A percentile compares a stretch with the other conserved stretches of the same genome.
Conservation (phyloP, 2,113 vertebrate species). For the Proteles cristata region DNA sequence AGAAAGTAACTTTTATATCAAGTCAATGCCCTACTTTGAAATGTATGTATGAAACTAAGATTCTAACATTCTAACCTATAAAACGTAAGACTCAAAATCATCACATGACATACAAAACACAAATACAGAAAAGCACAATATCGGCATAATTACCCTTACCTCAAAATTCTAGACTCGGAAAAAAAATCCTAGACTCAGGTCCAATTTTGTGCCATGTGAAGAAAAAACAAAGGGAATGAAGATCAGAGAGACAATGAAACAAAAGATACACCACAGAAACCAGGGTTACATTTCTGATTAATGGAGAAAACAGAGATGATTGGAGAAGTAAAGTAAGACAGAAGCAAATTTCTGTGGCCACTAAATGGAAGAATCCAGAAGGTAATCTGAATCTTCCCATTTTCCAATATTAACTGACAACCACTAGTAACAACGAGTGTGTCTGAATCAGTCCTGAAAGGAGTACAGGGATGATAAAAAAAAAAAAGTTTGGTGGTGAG, state of each 20-base stretch:
- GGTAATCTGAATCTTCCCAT: background rate
- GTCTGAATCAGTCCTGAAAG: background rate
- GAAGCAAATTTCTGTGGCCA: background rate
- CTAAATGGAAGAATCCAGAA: background rate
- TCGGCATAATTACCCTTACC: background rate
- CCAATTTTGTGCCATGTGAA: background rate
- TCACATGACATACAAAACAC: background rate
- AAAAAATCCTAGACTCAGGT: background rate
- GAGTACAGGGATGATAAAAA: background rate
- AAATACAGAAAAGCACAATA: background rate
- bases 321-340: background rate
- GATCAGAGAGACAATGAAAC: background rate
- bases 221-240: background rate
- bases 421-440: background rate
- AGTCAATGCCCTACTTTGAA: background rate
- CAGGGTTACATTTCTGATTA: background rate
- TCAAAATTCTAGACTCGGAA: background rate
- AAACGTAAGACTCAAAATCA: background rate
- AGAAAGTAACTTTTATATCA: background rate
- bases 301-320: background rate
- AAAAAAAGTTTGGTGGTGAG: background rate
- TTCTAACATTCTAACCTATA: constrained; percentile 8
- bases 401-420: constrained; percentile 34
- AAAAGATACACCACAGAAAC: background rate
- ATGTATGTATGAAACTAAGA: background rate